Conservation (phyloP, 2,888 invertebrate genomes). For the Steinernema scapterisci region DNA sequence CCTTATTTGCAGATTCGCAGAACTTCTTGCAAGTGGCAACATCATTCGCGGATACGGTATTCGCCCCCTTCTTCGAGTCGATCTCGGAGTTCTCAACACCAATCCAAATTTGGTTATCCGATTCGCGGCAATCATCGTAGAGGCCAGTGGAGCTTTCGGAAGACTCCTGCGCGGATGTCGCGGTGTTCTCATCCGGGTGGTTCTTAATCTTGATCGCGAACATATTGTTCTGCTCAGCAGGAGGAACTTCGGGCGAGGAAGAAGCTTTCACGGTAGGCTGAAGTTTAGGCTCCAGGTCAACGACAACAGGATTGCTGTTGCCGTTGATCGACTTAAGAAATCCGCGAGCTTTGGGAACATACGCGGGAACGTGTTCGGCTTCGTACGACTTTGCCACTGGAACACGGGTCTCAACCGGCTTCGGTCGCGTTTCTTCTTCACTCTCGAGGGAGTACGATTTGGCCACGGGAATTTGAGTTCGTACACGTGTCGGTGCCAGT, state of each 20-base stretch:
- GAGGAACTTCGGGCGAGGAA: background rate
- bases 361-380: conserved; percentile 33
- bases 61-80: background rate
- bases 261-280: background rate
- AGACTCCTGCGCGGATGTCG: background rate
- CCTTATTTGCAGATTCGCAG: background rate
- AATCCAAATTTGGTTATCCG: conserved; percentile 44
- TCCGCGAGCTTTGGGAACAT: conserved; percentile 48
- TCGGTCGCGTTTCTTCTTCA: background rate
- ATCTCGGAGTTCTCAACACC: conserved; percentile 49
- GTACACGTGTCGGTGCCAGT: background rate
- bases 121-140: conserved; percentile 34
- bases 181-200: background rate
- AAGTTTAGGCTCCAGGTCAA: background rate
- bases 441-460: conserved; percentile 4
- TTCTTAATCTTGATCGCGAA: background rate
- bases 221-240: background rate
- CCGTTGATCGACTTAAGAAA: conserved; percentile 49
- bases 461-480: background rate
- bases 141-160: background rate
- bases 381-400: conserved; percentile 13
- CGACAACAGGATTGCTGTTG: conserved; percentile 34
- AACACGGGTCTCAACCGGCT: background rate
- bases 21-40: conserved; percentile 10
- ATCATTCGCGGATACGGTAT: conserved; percentile 9